Evolutionary conservation across 2,888 invertebrate species (phyloP), one percentile per base, ranked within the genome.

Genomic region (Palloptera scutellata): DNA sequence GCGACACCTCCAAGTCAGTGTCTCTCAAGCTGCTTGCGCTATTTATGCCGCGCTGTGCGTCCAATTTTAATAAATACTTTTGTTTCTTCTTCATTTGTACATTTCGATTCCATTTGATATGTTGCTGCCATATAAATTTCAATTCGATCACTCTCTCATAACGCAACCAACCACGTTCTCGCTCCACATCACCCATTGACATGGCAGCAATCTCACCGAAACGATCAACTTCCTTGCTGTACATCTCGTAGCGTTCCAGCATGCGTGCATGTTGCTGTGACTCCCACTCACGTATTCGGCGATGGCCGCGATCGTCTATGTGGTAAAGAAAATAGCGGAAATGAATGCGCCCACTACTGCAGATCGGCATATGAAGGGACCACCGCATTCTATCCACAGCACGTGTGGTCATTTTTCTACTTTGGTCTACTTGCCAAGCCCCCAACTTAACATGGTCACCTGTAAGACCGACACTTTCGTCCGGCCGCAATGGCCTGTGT

Each of bases 121-220:
- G 92, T 79, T 91, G 90, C 75, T 91, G 91, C 79, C 90, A 89
- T 1, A 78, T 64, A 75, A 95, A 88, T 83, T 95, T 93, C 71
- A 96, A 88, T 81, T 96, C 95, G 55, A 96, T 86, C 61, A 92
- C 87, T 17, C 79, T 78, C 80, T 94, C 93, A 19, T 91, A 93
- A 40, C 78, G 76, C 52, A 96, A 86, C 95, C 96, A 96, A 4
- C 95, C 96, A 72, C 89, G 87, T 76, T 91, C 91, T 12, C 92
- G 83, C 71, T 75, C 72, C 12, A 73, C 63, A 0, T 80, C 80
- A 8, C 77, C 80, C 0, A 74, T 78, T 68, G 52, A 73, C 74
- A 20, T 74, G 63, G 12, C 79, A 72, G 54, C 85, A 1, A 63
- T 51, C 13, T 77, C 71, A 0, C 81, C 81, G 53, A 85, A 77